Base-by-base conservation (phyloP, 2,888 invertebrate genomes). In the Drosophila siamana region DNA sequence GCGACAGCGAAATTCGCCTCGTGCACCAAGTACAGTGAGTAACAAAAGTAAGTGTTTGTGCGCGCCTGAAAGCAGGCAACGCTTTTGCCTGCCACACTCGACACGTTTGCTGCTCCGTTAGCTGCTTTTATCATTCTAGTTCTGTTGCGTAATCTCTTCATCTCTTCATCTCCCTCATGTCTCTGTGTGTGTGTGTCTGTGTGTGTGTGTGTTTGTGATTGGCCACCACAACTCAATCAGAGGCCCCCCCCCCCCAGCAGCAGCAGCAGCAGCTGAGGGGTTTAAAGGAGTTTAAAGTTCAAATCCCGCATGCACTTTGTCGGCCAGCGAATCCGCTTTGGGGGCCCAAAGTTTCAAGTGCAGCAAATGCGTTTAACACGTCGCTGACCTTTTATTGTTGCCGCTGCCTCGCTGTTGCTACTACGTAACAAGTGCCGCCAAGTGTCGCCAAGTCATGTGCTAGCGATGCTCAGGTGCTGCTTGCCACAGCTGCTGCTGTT, bases 321-420 rank as follows among this genome's bases (percentile, higher is more conserved):
- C 33, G 40, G 30, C 7, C n/a, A 28, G 28, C 13, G 38, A 26
- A 46, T 40, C 56, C 63, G 55, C 47, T 48, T 46, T 52, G 38
- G 13, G 11, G 38, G 13, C 8, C 19, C 30, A 78, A 80, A 78
- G 60, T 80, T 74, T 74, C 64, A 59, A 69, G 74, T 74, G 71
- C 74, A 81, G 68, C 81, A 84, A 80, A 84, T 80, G 74, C 78
- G 80, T 78, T 78, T 74, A 84, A 70, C 72, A 78, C 82, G 72
- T 71, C 52, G 74, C 63, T 52, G 41, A 56, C 51, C 54, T 38
- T 43, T n/a, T n/a, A n/a, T n/a, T 57, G 63, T 44, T 67, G 43
- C 13, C 15, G 38, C n/a, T 8, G 11, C 8, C 28, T 28, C 0
- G 28, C 22, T 60, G 47, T 15, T 47, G 26, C 38, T 66, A 55